Evolutionary conservation across 2,888 invertebrate species (phyloP).

Genomic region (Strigamia crassipes): DNA sequence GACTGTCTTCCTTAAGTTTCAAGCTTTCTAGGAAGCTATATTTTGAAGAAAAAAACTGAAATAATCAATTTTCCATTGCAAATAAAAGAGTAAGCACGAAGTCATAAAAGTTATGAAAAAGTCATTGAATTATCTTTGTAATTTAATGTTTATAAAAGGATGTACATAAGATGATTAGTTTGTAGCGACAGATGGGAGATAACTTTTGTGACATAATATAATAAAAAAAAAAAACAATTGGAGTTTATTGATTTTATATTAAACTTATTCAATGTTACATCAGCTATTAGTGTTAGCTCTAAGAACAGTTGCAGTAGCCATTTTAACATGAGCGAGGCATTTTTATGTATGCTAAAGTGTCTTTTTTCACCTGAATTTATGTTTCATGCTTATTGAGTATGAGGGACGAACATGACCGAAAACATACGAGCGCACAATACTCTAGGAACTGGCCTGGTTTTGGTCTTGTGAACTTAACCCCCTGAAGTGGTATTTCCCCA

Average conservation of each 20-base stretch:
- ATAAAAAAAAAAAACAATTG: constrained; percentile 1
- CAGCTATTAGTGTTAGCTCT: too few relatives aligned
- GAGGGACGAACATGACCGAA: too few relatives aligned
- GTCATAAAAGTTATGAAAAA: constrained; percentile 1
- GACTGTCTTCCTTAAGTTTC: constrained; percentile 32
- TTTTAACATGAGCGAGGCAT: too few relatives aligned
- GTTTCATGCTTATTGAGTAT: too few relatives aligned
- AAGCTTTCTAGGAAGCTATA: constrained; percentile 1
- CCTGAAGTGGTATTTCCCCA: too few relatives aligned
- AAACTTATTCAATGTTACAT: too few relatives aligned
- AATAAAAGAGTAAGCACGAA: not conserved
- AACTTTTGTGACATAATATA: constrained; percentile 42
- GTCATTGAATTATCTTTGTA: constrained; percentile 40
- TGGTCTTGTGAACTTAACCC: too few relatives aligned
- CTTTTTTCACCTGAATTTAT: too few relatives aligned
- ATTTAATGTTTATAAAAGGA: constrained; percentile 42
- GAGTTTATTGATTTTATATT: constrained; percentile 7
- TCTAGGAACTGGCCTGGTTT: too few relatives aligned
- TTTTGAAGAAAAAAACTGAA: constrained; percentile 4
- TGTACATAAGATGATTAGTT: constrained; percentile 41
- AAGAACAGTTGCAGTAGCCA: too few relatives aligned
- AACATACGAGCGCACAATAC: too few relatives aligned
- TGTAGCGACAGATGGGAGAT: constrained; percentile 29
- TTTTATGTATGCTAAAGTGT: too few relatives aligned
- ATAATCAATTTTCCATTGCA: constrained; percentile 9